Conservation (phyloP, 2,113 vertebrate genomes). For the Platycercus adscitus region DNA sequence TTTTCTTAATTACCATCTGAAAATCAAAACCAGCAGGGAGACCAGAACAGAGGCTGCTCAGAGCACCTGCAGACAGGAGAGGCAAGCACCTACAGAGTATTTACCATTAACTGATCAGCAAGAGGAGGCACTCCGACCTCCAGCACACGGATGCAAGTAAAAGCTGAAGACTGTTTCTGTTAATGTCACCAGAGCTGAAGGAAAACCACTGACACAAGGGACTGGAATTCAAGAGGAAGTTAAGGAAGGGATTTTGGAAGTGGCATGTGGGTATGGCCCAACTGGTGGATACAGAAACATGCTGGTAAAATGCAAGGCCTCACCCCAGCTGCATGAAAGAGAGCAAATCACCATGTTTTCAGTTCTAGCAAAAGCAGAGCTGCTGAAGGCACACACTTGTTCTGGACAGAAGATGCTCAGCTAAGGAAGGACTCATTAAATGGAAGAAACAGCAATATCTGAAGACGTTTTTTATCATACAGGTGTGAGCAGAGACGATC, state of each 20-base stretch:
- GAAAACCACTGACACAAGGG: not conserved
- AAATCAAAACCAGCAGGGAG: constrained; percentile 27
- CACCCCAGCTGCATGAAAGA: not conserved
- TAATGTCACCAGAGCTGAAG: not conserved
- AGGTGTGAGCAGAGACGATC: not conserved
- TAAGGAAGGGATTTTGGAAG: not conserved
- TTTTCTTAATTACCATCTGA: not conserved
- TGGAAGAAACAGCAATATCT: not conserved
- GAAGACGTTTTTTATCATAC: not conserved
- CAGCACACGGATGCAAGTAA: not conserved
- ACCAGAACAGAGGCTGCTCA: not conserved
- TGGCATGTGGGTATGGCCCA: not conserved
- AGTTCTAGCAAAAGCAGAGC: not conserved
- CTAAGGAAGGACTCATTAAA: not conserved
- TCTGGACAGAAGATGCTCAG: not conserved
- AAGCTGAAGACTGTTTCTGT: not conserved
- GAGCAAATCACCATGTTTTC: not conserved
- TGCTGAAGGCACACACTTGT: not conserved
- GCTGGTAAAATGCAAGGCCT: not conserved
- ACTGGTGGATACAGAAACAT: not conserved
- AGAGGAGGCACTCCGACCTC: not conserved
- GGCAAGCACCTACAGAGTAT: not conserved
- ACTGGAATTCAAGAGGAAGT: not conserved
- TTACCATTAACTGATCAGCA: not conserved
- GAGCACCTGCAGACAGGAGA: not conserved